Percentiles rank a stretch among this genome's conserved stretches.
Conservation (phyloP, 2,888 invertebrate genomes). For the Sminthurides aquaticus region DNA sequence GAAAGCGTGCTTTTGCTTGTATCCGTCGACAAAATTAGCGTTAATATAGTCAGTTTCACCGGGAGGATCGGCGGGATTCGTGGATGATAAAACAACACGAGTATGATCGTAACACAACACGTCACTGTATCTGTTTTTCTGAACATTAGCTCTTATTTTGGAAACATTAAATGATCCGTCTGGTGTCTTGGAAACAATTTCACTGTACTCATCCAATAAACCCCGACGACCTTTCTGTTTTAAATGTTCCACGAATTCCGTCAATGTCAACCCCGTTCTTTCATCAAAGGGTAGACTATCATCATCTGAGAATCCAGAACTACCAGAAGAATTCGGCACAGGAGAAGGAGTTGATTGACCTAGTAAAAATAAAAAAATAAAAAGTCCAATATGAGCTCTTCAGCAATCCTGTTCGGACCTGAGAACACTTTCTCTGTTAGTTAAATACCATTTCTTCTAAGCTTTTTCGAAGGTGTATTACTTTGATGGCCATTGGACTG, state of each 20-base stretch:
- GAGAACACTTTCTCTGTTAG: not conserved
- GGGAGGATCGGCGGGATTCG: conserved; percentile 57
- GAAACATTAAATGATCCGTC: conserved; percentile 82
- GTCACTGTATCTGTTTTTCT: conserved; percentile 72
- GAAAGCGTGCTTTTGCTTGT: conserved; percentile 94
- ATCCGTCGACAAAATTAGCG: conserved; percentile 96
- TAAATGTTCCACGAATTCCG: conserved; percentile 68
- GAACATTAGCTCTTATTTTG: conserved; percentile 63
- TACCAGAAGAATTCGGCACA: conserved; percentile 59
- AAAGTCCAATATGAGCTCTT: not conserved
- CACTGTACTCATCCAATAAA: conserved; percentile 77
- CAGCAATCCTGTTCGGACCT: not conserved
- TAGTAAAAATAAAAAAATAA: conserved; percentile 15
- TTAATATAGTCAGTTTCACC: conserved; percentile 74
- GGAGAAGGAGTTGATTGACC: conserved; percentile 45
- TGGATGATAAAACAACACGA: conserved; percentile 74
- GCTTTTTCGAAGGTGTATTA: conserved; percentile 31
- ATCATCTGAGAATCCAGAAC: conserved; percentile 82
- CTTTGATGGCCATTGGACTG: conserved; percentile 32
- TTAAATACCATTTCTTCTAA: conserved; percentile 42
- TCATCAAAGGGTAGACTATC: conserved; percentile 61
- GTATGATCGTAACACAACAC: conserved; percentile 94
- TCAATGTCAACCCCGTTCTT: conserved; percentile 55
- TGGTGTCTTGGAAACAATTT: conserved; percentile 74
- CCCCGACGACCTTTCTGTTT: conserved; percentile 70